Evolutionary conservation across 2,113 vertebrate genomes (phyloP), one percentile per base, ranked within the genome.

Genomic region (Lepisosteus osseus): DNA sequence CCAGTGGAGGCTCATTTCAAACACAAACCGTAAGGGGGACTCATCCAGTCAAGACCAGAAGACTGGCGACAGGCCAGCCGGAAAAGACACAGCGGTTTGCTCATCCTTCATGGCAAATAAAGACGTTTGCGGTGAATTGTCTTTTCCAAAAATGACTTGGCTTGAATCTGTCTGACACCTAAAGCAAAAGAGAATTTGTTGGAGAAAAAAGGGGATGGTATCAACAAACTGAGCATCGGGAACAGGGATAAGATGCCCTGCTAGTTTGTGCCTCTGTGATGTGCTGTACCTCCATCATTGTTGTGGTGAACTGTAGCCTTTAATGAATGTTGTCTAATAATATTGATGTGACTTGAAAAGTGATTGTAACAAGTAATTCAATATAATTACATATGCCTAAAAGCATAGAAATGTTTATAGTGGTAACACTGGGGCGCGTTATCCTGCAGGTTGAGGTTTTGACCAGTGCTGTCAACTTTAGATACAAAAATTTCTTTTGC

Each of bases 1-100:
- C 17, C 89, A 99, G 97, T 99, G 88, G 97, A 99, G 84, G 97
- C 97, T 75, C 96, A 97, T 86, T 99, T 99, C 84, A 99, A 99
- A 88, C 97, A 99, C 91, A 99, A 99, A 87, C 97, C 97, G 72
- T 99, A 94, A 90, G 17, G 9, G 14, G 13, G 29, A 29, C 14
- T 2, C 11, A n/a, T 5, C 9, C 9, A 59, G n/a, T 13, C 11
- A n/a, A 15, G 9, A 2, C 9, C 13, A 2, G 2, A 6, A 14
- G 57, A 59, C 12, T 4, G 5, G 9, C 12, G 1, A 6, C n/a
- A n/a, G 13, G 5, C 3, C n/a, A 13, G n/a, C 3, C n/a, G 13
- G n/a, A 59, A n/a, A 59, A 4, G 12, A 59, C 13, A 59, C 9
- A 4, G 11, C 57, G 2, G 56, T 14, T 12, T 3, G 3, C 56